These are phyloP conservation scores for Drosophila paulistorum DNA, from an alignment of 1,140 invertebrate genomes.

Conservation along the genomic window DNA sequence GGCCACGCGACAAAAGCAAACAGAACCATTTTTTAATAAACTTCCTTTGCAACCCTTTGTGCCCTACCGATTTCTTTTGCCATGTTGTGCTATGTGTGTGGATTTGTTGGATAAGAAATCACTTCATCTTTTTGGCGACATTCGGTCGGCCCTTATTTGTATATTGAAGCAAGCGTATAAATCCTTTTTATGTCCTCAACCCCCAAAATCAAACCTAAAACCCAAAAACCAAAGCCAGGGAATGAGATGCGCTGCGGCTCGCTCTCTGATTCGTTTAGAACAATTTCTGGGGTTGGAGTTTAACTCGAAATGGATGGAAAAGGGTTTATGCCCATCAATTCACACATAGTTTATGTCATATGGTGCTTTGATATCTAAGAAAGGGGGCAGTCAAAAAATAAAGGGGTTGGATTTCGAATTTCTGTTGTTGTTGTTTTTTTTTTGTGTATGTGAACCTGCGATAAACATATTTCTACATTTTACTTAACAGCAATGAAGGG, in stretches of 20 bases:
- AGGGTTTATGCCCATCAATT: constrained; percentile 77
- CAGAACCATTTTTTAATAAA: constrained; percentile 79
- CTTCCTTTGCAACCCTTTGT: constrained; percentile 70
- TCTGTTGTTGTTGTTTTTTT: neutral
- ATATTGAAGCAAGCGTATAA: constrained; percentile 79
- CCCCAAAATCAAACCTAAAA: constrained; percentile 26
- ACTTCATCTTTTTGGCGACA: constrained; percentile 73
- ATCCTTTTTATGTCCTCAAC: constrained; percentile 56
- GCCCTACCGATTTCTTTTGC: constrained; percentile 3
- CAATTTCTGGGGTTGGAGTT: constrained; percentile 19
- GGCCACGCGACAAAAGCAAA: constrained; percentile 77
- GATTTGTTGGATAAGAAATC: constrained; percentile 79
- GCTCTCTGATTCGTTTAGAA: constrained; percentile 66
- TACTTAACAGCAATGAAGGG: neutral
- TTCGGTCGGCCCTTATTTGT: constrained; percentile 76
- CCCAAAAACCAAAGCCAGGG: constrained; percentile 17
- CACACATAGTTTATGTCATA: constrained; percentile 78
- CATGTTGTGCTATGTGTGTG: constrained; percentile 49
- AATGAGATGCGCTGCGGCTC: constrained; percentile 4
- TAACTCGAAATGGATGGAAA: constrained; percentile 26
- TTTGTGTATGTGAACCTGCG: neutral
- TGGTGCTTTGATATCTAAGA: constrained; percentile 44
- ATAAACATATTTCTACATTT: constrained; percentile 10
- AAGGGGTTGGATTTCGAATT: neutral
- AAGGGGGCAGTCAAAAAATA: neutral